Evolutionary conservation across 1,140 invertebrate species (phyloP), one percentile per base, ranked within the genome.

Genomic region (Drosophila varians): DNA sequence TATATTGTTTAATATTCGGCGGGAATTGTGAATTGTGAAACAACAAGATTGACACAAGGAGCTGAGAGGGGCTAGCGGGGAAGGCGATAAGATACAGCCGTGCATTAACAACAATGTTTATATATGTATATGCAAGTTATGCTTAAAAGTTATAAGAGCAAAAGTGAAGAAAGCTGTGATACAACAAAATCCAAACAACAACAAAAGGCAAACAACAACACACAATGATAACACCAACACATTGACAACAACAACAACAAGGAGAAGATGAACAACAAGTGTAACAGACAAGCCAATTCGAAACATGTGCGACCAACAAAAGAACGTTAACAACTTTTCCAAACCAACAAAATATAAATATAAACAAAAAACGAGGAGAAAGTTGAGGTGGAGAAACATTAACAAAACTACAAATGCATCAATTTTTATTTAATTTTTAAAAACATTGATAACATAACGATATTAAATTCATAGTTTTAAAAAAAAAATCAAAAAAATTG

Each of bases 261-360:
- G 31, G 45, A 57, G 43, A 47, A 73, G 16, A 45, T 43, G 28
- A 54, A 28, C 42, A 51, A 49, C 12, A 71, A 53, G 26, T 31
- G 66, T 18, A 61, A 69, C 43, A 51, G 55, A 65, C 73, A 84
- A 77, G 80, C 82, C 82, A 86, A 86, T 79, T 74, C 68, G 76
- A 80, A 80, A 87, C 77, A 77, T 74, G 84, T 86, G 82, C 82
- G 82, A 86, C 82, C 82, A 86, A 86, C 77, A 75, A 80, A 82
- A 69, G 73, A 69, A 74, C 58, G 58, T 64, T 53, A 56, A 72
- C 61, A 77, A 78, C 70, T 77, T 82, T 77, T 72, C 73, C 40
- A 60, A 31, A 52, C 21, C 31, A 23, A 49, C 28, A 26, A 14
- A 9, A 19, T 5, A 14, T 11, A 3, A 12, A 14, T 14, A 3